Evolutionary conservation across 2,113 vertebrate species (phyloP).

Genomic region (cat (Felis catus)): DNA sequence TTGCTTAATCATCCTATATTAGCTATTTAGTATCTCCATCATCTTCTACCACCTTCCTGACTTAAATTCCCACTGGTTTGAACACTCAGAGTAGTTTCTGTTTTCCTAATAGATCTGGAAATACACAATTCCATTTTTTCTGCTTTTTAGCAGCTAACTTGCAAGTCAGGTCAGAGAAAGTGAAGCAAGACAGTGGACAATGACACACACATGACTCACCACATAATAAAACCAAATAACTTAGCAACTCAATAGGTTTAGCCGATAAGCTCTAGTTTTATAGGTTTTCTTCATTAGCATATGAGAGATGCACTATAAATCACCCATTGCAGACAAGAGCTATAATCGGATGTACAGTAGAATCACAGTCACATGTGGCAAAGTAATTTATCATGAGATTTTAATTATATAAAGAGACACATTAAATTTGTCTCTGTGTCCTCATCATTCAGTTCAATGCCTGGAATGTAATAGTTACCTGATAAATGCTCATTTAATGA

Average conservation of each 20-base stretch:
- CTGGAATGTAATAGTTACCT: not conserved
- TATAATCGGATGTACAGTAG: not conserved
- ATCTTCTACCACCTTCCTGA: not conserved
- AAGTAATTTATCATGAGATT: conserved; percentile 14
- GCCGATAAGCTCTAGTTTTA: not conserved
- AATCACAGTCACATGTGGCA: not conserved
- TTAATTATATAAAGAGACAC: conserved; percentile 32
- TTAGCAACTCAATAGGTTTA: too few relatives aligned
- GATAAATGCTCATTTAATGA: not conserved
- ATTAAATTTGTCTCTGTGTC: not conserved
- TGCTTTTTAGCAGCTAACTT: not conserved
- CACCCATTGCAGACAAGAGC: not conserved
- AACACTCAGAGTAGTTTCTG: too few relatives aligned
- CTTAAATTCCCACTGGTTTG: too few relatives aligned
- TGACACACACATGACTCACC: rapidly evolving
- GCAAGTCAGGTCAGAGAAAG: not conserved
- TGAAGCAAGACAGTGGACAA: not conserved
- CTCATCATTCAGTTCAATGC: not conserved
- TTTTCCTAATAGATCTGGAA: not conserved
- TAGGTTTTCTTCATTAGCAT: not conserved
- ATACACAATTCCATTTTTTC: not conserved
- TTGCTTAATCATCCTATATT: rapidly evolving
- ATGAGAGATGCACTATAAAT: not conserved
- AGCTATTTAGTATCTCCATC: not conserved
- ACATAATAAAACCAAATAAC: not conserved